Evolutionary conservation across 1,140 invertebrate species (phyloP).

Genomic region (Drosophila malerkotliana): DNA sequence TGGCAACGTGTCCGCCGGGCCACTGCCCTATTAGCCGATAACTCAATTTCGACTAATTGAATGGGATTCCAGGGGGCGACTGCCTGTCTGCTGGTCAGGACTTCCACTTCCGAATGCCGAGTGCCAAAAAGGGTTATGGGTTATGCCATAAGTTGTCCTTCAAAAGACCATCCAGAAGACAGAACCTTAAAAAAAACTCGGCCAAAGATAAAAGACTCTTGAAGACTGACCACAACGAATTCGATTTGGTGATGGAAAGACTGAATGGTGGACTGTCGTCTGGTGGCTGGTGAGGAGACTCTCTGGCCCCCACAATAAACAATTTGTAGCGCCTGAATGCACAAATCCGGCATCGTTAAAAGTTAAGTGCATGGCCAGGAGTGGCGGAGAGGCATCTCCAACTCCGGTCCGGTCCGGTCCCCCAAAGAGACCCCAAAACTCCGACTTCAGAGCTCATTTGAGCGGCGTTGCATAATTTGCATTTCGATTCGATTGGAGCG

Average conservation of each 20-base stretch:
- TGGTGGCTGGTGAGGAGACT: conserved; percentile 21
- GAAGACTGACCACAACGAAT: conserved; percentile 71
- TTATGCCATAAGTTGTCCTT: background rate
- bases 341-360: conserved; percentile 79
- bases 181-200: background rate
- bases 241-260: conserved; percentile 67
- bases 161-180: too few species aligned
- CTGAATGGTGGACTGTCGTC: conserved; percentile 25
- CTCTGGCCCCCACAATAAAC: conserved; percentile 67
- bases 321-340: conserved; percentile 81
- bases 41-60: conserved; percentile 77
- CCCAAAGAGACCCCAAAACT: background rate
- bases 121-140: background rate
- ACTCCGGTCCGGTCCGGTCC: too few species aligned
- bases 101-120: conserved; percentile 15
- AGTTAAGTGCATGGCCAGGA: conserved; percentile 64
- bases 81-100: conserved; percentile 14
- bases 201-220: conserved; percentile 19
- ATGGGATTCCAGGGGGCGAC: conserved; percentile 1
- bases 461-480: conserved; percentile 77
- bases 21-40: conserved; percentile 69
- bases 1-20: conserved; percentile 46
- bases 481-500: conserved; percentile 80
- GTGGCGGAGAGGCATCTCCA: background rate
- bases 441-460: conserved; percentile 13